Evolutionary conservation across 2,888 invertebrate genomes (phyloP).

Genomic region (Dioctria linearis): DNA sequence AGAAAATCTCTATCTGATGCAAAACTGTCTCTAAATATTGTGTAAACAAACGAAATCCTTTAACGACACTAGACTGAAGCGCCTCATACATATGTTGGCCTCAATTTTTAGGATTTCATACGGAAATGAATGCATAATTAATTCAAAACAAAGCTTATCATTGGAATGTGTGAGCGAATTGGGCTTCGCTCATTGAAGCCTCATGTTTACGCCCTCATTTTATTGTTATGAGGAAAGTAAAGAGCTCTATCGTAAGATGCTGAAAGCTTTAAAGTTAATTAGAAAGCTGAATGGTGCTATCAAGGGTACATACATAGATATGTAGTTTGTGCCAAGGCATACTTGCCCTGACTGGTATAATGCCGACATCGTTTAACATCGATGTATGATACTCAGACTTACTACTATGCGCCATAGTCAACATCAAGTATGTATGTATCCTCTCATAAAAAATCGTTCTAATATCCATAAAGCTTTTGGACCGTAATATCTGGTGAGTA

Average conservation of each 20-base stretch:
- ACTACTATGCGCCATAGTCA: neutral
- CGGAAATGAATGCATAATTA: conserved; percentile 36
- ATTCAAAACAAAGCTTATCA: conserved; percentile 31
- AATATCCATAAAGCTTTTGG: neutral
- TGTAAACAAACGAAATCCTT: neutral
- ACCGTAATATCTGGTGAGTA: neutral
- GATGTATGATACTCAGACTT: neutral
- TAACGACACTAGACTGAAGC: conserved; percentile 1
- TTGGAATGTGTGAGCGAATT: conserved; percentile 6
- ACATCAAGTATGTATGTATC: neutral
- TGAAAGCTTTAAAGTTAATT: conserved; percentile 46
- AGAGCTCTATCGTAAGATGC: conserved; percentile 13
- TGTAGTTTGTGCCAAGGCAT: neutral
- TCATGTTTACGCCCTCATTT: conserved; percentile 19
- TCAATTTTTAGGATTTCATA: conserved; percentile 36
- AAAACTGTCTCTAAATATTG: conserved; percentile 41
- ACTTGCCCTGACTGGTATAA: neutral
- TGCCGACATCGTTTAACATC: too few species aligned
- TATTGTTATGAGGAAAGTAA: conserved; percentile 11
- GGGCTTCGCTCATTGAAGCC: conserved; percentile 1
- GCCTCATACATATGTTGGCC: conserved; percentile 23
- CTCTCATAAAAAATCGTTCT: neutral
- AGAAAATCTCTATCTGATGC: conserved; percentile 19
- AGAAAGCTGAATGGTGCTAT: conserved; percentile 32
- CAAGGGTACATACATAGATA: too few species aligned